A percentile compares a stretch with the other conserved stretches of the same genome.
Evolutionary conservation across 2,797 vertebrate species (phyloP).

Genomic region (Artibeus lituratus): DNA sequence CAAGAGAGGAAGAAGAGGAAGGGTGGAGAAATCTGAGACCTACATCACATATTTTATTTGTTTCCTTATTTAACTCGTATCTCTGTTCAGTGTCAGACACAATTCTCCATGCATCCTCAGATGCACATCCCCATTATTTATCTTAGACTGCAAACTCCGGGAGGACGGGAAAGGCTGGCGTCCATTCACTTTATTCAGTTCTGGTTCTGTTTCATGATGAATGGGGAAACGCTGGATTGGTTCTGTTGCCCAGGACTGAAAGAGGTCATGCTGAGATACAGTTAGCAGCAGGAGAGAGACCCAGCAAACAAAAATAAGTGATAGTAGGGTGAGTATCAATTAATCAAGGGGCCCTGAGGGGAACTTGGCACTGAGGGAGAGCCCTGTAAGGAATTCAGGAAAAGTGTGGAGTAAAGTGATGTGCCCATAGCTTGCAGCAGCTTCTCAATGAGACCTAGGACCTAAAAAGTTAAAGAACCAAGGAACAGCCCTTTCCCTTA

Average conservation of each 20-base stretch:
- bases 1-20: background rate
- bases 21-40: slow-evolving; percentile 3
- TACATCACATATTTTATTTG: background rate
- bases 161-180: background rate
- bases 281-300: background rate
- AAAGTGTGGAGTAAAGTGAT: background rate
- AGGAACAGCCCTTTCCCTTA: background rate
- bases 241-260: background rate
- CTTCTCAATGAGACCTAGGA: background rate
- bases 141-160: background rate
- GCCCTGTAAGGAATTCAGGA: background rate
- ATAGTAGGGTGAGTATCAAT: background rate
- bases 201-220: slow-evolving; percentile 7
- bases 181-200: background rate
- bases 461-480: background rate
- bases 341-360: background rate
- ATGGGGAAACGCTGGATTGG: background rate
- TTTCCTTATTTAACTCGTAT: slow-evolving; percentile 30
- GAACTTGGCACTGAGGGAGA: background rate
- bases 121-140: background rate
- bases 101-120: background rate
- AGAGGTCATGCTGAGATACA: background rate
- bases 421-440: background rate
- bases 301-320: slow-evolving; percentile 35
- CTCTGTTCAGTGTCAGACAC: background rate